These are phyloP conservation scores for Sphecodes monilicornis DNA, from an alignment of 2,888 invertebrate species.

Conservation along the genomic window DNA sequence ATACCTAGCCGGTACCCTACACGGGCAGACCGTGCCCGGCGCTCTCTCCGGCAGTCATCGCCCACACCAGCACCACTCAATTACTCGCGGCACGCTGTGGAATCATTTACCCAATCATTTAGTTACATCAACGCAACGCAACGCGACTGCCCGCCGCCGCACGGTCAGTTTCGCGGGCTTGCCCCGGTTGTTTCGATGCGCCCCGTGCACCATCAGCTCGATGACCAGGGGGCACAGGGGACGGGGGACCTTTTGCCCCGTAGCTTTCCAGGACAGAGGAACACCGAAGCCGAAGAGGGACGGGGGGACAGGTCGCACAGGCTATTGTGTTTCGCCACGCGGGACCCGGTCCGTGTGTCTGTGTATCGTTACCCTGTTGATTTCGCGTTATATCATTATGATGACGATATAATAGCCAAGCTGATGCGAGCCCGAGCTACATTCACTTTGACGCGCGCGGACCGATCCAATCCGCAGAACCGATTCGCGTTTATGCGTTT, in stretches of 20 bases:
- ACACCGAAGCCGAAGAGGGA: slow-evolving; percentile 26
- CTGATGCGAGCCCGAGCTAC: slow-evolving; percentile 76
- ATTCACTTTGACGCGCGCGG: slow-evolving; percentile 74
- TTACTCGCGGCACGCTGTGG: slow-evolving; percentile 84
- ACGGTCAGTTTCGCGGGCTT: slow-evolving; percentile 70
- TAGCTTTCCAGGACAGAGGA: slow-evolving; percentile 50
- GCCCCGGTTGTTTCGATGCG: slow-evolving; percentile 65
- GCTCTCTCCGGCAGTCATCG: slow-evolving; percentile 73
- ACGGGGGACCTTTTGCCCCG: slow-evolving; percentile 12
- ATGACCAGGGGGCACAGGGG: slow-evolving; percentile 44
- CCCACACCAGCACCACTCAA: slow-evolving; percentile 82
- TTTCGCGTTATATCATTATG: slow-evolving; percentile 83
- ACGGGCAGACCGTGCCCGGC: slow-evolving; percentile 34
- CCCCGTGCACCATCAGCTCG: slow-evolving; percentile 21
- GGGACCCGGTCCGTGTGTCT: slow-evolving; percentile 70
- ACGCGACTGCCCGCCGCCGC: slow-evolving; percentile 74
- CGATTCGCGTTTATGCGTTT: neutral
- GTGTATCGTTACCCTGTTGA: slow-evolving; percentile 82
- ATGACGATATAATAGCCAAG: slow-evolving; percentile 83
- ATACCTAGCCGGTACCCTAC: neutral
- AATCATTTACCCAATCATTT: slow-evolving; percentile 85
- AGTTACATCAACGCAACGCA: slow-evolving; percentile 83
- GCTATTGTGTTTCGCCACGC: slow-evolving; percentile 81
- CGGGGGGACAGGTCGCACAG: slow-evolving; percentile 63
- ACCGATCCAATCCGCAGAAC: slow-evolving; percentile 8